These are phyloP conservation scores for Andinoacara biseriatus DNA, from an alignment of 2,113 vertebrate genomes.

Conservation along the genomic window DNA sequence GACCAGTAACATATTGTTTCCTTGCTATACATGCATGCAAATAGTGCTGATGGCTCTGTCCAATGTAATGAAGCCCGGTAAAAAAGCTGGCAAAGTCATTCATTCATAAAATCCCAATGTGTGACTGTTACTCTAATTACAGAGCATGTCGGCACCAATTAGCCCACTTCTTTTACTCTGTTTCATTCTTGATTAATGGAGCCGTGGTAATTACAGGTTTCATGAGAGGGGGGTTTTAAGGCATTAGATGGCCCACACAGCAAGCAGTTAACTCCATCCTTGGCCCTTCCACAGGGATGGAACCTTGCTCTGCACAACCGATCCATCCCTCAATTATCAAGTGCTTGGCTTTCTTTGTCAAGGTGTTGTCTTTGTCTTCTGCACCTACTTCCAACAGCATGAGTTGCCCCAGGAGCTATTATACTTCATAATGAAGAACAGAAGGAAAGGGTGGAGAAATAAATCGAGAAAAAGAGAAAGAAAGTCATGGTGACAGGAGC, in stretches of 20 bases:
- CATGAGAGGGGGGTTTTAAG: conserved; percentile 66
- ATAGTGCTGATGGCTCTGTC: conserved; percentile 77
- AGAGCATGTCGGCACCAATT: conserved; percentile 84
- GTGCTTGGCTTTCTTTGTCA: conserved; percentile 39
- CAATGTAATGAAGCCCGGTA: conserved; percentile 80
- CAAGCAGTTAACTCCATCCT: conserved; percentile 71
- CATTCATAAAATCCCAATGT: conserved; percentile 90
- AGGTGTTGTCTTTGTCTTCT: conserved; percentile 75
- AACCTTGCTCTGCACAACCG: conserved; percentile 26
- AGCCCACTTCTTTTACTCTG: conserved; percentile 80
- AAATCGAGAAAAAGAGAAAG: conserved; percentile 51
- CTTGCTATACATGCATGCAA: conserved; percentile 74
- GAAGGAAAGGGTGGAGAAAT: conserved; percentile 39
- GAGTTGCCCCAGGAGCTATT: conserved; percentile 48
- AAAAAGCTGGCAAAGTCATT: conserved; percentile 88
- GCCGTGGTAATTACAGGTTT: conserved; percentile 82
- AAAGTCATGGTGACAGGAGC: conserved; percentile 56
- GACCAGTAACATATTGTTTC: conserved; percentile 82
- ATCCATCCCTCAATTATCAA: conserved; percentile 9
- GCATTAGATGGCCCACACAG: conserved; percentile 69
- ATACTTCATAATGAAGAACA: conserved; percentile 51
- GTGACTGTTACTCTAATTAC: conserved; percentile 89
- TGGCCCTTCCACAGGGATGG: conserved; percentile 31
- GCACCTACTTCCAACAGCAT: conserved; percentile 71
- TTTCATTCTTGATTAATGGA: conserved; percentile 86